Base-by-base conservation (phyloP, 2,797 vertebrate genomes). In the Ibycter americanus region DNA sequence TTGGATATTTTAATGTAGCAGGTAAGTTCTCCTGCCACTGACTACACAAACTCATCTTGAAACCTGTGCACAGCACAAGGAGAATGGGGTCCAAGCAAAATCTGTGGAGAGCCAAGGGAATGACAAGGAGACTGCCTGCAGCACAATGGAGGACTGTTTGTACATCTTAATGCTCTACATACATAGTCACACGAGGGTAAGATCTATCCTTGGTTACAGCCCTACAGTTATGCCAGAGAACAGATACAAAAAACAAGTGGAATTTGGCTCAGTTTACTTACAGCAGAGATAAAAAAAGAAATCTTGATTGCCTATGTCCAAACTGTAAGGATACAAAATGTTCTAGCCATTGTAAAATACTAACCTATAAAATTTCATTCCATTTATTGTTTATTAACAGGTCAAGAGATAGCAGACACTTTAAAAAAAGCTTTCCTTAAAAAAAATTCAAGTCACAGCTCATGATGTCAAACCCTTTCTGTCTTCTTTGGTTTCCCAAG, bases 251-350 rank as follows among this genome's bases (percentile, higher is more conserved):
- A 90, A 90, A 65, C 32, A 84, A 92, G 83, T 25, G 55, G 74
- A 94, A 91, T 31, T 80, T 89, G 74, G 55, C 81, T 90, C 67
- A 59, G n/a, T 67, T 92, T 44, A 63, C 81, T 85, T 89, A 88
- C 32, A 74, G 56, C 34, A 91, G 36, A 79, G 67, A 93, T 83
- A 92, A 74, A 89, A 91, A 92, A 86, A 49, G 63, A 86, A 91
- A 78, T 5, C 12, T 55, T 47, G 49, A 83, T 73, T 82, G 63
- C 63, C 44, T 42, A 14, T 52, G 36, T 73, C n/a, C 44, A 71
- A 58, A 65, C 17, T 52, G 34, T 65, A 92, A 92, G 31, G 58
- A 89, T 20, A 89, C 36, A 96, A 82, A 87, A 79, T 78, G 58
- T 63, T 80, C 80, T 65, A 78, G 61, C 44, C 86, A 34, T 29